These are phyloP conservation scores for Rhopalosiphum nymphaeae DNA, from an alignment of 2,888 invertebrate species.

Conservation along the genomic window DNA sequence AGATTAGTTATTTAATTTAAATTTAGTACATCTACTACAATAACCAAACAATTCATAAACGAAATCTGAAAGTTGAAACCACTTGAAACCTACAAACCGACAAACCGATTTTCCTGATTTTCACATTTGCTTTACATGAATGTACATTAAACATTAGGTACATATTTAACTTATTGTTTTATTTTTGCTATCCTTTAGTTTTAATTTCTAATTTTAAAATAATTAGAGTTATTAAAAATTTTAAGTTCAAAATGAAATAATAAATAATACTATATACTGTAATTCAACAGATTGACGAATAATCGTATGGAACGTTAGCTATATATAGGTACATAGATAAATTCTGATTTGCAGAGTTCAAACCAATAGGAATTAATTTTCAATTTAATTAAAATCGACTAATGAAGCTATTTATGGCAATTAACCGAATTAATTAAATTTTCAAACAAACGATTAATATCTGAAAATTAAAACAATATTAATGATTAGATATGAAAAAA, in stretches of 20 bases:
- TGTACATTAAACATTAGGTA: neutral
- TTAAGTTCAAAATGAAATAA: neutral
- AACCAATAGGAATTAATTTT: conserved; percentile 1
- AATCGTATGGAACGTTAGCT: neutral
- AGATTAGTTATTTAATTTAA: neutral
- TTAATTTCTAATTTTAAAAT: neutral
- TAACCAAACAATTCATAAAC: neutral
- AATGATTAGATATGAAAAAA: neutral
- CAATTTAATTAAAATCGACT: neutral
- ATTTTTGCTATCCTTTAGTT: neutral
- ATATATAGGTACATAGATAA: neutral
- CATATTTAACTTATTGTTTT: neutral
- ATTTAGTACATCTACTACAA: neutral
- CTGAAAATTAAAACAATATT: neutral
- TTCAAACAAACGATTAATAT: neutral
- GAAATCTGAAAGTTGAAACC: neutral
- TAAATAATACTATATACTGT: neutral
- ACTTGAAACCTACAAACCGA: neutral
- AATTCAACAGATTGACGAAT: neutral
- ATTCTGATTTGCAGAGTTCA: neutral
- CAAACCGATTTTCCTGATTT: neutral
- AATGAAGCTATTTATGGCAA: neutral
- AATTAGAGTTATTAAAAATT: neutral
- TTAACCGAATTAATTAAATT: neutral
- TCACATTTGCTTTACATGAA: neutral